Evolutionary conservation across 2,888 invertebrate genomes (phyloP).

Genomic region (Chrysomela aeneicollis): DNA sequence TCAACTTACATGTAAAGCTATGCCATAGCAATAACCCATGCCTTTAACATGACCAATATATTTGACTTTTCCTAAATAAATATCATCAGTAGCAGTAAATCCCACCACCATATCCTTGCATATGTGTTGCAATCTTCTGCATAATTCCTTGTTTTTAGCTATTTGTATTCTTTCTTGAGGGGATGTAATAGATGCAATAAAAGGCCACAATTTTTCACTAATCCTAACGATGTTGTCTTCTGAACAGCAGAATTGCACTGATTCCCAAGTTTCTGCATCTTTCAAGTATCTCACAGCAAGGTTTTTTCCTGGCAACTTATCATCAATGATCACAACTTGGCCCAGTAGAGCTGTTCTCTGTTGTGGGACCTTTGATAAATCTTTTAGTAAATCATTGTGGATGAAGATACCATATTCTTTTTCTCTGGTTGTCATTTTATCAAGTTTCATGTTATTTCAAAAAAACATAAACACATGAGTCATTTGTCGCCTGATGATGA

Average conservation of each 20-base stretch:
- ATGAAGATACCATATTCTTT: constrained; percentile 51
- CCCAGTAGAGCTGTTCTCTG: constrained; percentile 57
- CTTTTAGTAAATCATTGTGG: constrained; percentile 49
- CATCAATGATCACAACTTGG: constrained; percentile 56
- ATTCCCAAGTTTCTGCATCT: constrained; percentile 56
- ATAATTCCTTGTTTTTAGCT: constrained; percentile 60
- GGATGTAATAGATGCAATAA: constrained; percentile 63
- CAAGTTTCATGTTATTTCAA: not conserved
- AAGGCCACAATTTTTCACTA: constrained; percentile 62
- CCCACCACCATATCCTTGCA: constrained; percentile 58
- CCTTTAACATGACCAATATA: constrained; percentile 66
- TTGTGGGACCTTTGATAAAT: constrained; percentile 38
- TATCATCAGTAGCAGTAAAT: constrained; percentile 54
- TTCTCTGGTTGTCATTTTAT: constrained; percentile 47
- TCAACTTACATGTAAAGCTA: constrained; percentile 65
- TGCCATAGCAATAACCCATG: constrained; percentile 66
- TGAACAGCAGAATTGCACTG: constrained; percentile 52
- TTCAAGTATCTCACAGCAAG: constrained; percentile 55
- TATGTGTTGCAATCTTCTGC: constrained; percentile 60
- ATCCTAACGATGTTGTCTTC: constrained; percentile 51
- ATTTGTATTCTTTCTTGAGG: constrained; percentile 64
- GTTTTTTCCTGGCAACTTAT: constrained; percentile 40
- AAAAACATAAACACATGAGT: constrained; percentile 10
- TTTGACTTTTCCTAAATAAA: constrained; percentile 61
- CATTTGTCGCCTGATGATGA: constrained; percentile 8